These are phyloP conservation scores for Stomatorhinus ivindoensis DNA, from an alignment of 2,113 vertebrate species.

Conservation along the genomic window DNA sequence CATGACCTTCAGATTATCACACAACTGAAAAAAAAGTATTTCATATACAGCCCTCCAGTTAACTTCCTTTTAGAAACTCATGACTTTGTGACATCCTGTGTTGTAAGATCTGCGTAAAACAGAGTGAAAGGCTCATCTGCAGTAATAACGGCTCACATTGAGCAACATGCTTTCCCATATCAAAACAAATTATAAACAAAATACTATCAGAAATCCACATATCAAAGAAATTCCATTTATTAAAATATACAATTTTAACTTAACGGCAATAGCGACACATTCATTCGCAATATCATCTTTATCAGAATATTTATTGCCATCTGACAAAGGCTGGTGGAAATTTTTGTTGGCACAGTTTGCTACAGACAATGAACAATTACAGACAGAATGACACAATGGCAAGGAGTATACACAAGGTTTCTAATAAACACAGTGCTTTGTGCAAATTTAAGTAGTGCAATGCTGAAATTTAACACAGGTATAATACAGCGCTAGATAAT, in stretches of 20 bases:
- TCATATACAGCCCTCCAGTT: not conserved
- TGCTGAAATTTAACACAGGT: not conserved
- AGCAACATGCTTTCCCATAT: not conserved
- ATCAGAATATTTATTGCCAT: not conserved
- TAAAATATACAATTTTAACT: not conserved
- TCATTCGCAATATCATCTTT: not conserved
- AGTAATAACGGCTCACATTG: not conserved
- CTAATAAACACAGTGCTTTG: not conserved
- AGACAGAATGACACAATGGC: not conserved
- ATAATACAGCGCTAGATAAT: not conserved
- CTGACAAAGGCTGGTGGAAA: not conserved
- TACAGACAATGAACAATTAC: not conserved
- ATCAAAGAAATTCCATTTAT: not conserved
- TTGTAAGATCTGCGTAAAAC: not conserved
- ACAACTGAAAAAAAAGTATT: not conserved
- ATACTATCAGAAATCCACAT: not conserved
- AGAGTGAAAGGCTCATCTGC: not conserved
- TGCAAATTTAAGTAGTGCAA: not conserved
- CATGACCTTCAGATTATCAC: not conserved
- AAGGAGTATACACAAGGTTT: not conserved
- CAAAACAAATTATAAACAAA: not conserved
- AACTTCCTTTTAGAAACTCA: slow-evolving; percentile 12
- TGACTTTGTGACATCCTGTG: not conserved
- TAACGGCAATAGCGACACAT: not conserved
- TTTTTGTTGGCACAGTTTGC: not conserved